Evolutionary conservation across 2,797 vertebrate genomes (phyloP).

Genomic region (Luscinia megarhynchos): DNA sequence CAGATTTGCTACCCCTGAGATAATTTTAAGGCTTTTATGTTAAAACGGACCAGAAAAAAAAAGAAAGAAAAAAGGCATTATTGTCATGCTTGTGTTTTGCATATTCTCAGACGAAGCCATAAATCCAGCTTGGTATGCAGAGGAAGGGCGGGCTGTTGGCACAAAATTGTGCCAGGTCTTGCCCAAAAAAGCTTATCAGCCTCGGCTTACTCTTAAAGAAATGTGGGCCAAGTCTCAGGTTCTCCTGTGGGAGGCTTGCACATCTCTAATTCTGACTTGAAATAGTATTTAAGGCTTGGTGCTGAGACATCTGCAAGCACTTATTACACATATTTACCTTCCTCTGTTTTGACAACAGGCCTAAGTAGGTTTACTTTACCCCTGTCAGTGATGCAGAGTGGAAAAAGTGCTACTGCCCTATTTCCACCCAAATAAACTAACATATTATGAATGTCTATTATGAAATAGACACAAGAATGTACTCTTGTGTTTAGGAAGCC

Average conservation of each 20-base stretch:
- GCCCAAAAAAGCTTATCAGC: background rate
- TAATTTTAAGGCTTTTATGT: background rate
- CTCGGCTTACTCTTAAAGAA: background rate
- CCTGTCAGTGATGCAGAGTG: background rate
- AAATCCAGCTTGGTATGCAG: background rate
- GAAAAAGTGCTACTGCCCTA: background rate
- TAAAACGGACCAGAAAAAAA: background rate
- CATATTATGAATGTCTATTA: background rate
- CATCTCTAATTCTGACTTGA: conserved; percentile 14
- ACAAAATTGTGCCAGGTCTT: background rate
- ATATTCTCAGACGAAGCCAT: background rate
- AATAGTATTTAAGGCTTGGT: background rate
- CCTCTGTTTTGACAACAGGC: background rate
- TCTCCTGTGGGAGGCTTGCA: conserved; percentile 1
- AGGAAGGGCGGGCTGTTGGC: background rate
- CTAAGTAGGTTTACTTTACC: background rate
- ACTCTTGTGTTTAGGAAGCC: background rate
- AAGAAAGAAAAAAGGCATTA: background rate
- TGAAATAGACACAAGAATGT: background rate
- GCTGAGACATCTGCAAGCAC: background rate
- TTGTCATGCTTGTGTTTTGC: background rate
- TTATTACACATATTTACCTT: conserved; percentile 8
- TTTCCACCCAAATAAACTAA: background rate
- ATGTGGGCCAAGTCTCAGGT: background rate
- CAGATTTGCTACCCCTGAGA: background rate